phyloP scores from a whole-genome alignment of 2,113 vertebrate species.

The Cochlearius cochlearius region DNA sequence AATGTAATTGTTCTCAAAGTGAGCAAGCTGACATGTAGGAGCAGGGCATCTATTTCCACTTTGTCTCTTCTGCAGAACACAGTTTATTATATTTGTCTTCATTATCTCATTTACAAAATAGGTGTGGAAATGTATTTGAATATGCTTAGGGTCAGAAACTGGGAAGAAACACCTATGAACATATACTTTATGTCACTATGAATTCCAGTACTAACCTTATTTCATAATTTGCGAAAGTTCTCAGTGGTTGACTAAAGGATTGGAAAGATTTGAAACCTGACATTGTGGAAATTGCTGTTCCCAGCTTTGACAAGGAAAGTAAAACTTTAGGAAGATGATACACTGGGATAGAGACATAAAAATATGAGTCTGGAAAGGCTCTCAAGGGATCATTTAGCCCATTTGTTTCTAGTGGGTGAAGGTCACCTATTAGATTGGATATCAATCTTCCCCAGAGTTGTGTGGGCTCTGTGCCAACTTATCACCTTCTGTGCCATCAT shows the following conservation, averaged over 20 bases:
- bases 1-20: not conserved
- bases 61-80: not conserved
- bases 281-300: not conserved
- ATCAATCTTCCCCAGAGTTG: not conserved
- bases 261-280: not conserved
- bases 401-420: not conserved
- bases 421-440: not conserved
- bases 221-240: not conserved
- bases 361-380: not conserved
- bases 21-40: not conserved
- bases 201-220: not conserved
- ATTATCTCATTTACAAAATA: not conserved
- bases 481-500: not conserved
- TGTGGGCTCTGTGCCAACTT: not conserved
- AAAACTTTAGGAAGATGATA: not conserved
- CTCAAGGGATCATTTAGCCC: not conserved
- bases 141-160: not conserved
- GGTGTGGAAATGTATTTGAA: not conserved
- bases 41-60: not conserved
- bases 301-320: not conserved
- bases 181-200: not conserved
- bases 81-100: not conserved
- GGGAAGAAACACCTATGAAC: not conserved
- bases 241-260: not conserved
- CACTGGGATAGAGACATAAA: not conserved